Conservation (phyloP, 2,888 invertebrate genomes). For the Drosophila multiciliata region DNA sequence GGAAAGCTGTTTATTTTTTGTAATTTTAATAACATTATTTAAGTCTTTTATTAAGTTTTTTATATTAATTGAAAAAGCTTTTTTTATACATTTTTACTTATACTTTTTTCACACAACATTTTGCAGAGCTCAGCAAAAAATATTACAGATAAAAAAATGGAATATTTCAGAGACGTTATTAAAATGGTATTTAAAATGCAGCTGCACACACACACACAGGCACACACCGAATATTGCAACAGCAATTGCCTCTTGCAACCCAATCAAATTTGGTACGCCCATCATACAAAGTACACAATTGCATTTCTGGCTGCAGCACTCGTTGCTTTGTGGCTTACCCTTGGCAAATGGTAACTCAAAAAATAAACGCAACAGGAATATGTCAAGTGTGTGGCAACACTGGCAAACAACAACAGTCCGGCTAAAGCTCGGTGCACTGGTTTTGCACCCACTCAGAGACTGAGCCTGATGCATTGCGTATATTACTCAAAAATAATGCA, state of each 20-base stretch:
- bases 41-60: neutral
- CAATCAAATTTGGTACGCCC: neutral
- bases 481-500: constrained; percentile 77
- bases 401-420: constrained; percentile 17
- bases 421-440: constrained; percentile 33
- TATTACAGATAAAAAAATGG: constrained; percentile 18
- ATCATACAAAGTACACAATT: constrained; percentile 25
- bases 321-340: constrained; percentile 36
- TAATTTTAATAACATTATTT: neutral
- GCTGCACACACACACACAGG: constrained; percentile 24
- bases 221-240: constrained; percentile 26
- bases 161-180: constrained; percentile 49
- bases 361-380: constrained; percentile 72
- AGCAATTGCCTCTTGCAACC: neutral
- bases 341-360: constrained; percentile 63
- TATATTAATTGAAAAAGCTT: constrained; percentile 16
- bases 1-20: neutral
- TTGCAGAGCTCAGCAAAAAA: constrained; percentile 5
- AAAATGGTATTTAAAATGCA: constrained; percentile 57
- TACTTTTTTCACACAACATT: neutral
- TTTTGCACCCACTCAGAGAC: constrained; percentile 10
- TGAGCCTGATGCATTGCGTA: constrained; percentile 75
- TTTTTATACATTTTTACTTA: neutral
- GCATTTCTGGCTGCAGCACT: constrained; percentile 35
- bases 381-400: constrained; percentile 68